These are phyloP conservation scores for Idaea dimidiata DNA, from an alignment of 2,888 invertebrate genomes.

Conservation along the genomic window DNA sequence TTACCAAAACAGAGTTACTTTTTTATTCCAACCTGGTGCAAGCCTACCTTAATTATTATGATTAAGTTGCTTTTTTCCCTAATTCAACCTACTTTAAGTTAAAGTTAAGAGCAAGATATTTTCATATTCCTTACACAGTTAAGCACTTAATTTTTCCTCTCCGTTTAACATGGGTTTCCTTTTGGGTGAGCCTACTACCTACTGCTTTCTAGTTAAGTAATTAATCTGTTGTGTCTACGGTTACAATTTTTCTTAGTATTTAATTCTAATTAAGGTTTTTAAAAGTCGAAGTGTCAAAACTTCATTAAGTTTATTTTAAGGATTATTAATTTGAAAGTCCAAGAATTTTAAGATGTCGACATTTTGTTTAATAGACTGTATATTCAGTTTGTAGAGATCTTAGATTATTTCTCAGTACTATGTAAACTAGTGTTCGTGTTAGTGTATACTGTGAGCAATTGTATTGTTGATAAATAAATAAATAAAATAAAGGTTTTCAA, in stretches of 20 bases:
- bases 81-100: background rate
- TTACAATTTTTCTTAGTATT: background rate
- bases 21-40: background rate
- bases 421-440: too few species aligned
- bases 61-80: background rate
- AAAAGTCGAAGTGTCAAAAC: background rate
- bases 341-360: too few species aligned
- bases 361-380: too few species aligned
- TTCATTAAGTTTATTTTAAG: too few species aligned
- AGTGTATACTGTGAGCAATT: too few species aligned
- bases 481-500: background rate
- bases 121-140: too few species aligned
- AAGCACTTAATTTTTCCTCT: background rate
- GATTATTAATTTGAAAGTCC: too few species aligned
- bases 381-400: too few species aligned
- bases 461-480: too few species aligned
- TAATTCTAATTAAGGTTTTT: background rate
- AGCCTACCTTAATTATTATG: background rate
- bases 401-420: too few species aligned
- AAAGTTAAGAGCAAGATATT: background rate
- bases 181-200: background rate
- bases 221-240: background rate
- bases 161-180: constrained; percentile 1
- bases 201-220: background rate
- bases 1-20: too few species aligned